Evolutionary conservation across 2,797 vertebrate genomes (phyloP).

Genomic region (Pseudocheirus occidentalis): DNA sequence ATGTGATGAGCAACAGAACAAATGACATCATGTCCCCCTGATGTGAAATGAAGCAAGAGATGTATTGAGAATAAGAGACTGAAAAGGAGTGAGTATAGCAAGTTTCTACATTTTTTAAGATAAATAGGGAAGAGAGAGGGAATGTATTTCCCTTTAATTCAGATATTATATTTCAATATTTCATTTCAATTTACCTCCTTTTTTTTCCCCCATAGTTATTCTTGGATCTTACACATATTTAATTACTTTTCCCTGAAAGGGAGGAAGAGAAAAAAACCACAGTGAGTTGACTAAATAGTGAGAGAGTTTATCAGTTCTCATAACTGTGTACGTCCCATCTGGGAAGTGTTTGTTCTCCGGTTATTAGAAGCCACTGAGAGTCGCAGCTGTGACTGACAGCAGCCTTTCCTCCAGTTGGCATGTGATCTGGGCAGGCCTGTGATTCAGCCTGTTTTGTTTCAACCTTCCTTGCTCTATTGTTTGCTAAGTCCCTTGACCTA

Average conservation of each 20-base stretch:
- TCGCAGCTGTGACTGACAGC: background rate
- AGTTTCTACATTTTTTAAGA: background rate
- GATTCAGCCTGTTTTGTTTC: background rate
- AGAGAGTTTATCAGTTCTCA: background rate
- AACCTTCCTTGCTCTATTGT: background rate
- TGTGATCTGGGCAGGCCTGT: fast-evolving
- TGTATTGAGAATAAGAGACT: background rate
- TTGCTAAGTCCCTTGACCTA: background rate
- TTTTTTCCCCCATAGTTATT: fast-evolving
- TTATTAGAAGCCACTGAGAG: background rate
- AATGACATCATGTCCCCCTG: conserved; percentile 37
- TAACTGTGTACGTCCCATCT: background rate
- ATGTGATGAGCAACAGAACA: conserved; percentile 46
- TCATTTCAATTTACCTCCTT: background rate
- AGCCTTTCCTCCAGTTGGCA: background rate
- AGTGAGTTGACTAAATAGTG: background rate
- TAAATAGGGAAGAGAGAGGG: background rate
- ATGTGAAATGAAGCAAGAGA: conserved; percentile 28
- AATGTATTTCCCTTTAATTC: background rate
- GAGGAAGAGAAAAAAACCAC: too few relatives aligned
- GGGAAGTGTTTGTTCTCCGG: background rate
- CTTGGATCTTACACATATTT: background rate
- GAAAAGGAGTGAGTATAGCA: background rate
- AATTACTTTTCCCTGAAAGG: background rate
- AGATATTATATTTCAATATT: background rate